Evolutionary conservation across 2,797 vertebrate species (phyloP).

Genomic region (Acrocephalus scirpaceus): DNA sequence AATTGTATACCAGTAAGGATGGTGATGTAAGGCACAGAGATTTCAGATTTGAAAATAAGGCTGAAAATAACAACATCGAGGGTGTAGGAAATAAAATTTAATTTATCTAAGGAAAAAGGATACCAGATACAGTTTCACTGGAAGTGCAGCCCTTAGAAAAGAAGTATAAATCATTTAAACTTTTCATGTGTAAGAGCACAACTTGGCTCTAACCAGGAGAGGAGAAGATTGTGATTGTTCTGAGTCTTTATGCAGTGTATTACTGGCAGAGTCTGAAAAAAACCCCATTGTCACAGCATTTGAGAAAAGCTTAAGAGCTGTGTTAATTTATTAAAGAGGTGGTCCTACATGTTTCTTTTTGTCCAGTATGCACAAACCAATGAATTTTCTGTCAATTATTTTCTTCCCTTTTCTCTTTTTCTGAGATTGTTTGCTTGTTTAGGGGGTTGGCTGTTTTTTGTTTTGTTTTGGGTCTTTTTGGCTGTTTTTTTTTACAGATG

Average conservation of each 20-base stretch:
- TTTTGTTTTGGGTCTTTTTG: background rate
- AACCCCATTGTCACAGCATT: background rate
- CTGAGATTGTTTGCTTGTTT: background rate
- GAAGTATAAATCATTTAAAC: background rate
- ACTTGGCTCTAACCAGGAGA: background rate
- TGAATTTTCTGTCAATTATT: background rate
- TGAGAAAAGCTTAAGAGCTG: background rate
- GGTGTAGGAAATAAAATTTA: background rate
- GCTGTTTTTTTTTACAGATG: background rate
- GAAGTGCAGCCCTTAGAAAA: background rate
- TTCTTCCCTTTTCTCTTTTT: background rate
- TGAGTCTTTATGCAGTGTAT: background rate
- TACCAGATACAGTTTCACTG: background rate
- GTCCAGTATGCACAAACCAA: rapidly evolving
- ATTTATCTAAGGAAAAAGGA: background rate
- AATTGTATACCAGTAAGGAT: background rate
- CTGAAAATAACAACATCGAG: background rate
- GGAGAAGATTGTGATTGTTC: background rate
- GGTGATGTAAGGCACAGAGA: background rate
- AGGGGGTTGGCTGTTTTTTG: background rate
- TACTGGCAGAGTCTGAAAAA: background rate
- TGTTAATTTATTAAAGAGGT: background rate
- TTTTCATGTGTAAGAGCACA: background rate
- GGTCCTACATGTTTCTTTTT: background rate
- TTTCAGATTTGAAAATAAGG: background rate